phyloP scores from a whole-genome alignment of 1,140 invertebrate genomes.

The Aphelinus certus region DNA sequence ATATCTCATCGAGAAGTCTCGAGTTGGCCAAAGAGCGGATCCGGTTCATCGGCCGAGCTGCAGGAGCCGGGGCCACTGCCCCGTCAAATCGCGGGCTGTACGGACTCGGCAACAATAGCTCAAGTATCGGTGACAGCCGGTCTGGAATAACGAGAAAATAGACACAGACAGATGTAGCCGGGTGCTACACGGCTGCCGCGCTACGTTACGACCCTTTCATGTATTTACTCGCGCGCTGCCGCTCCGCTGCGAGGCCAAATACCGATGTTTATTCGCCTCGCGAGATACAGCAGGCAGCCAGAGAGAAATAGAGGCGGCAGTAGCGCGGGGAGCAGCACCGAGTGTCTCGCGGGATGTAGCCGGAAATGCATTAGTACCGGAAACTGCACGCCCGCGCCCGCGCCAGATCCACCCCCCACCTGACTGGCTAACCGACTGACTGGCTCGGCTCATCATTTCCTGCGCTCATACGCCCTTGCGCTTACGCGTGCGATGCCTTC shows the following conservation, averaged over 20 bases:
- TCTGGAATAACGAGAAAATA: background rate
- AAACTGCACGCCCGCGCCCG: background rate
- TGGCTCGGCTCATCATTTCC: too few relatives aligned
- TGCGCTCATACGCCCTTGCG: too few relatives aligned
- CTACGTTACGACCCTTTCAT: background rate
- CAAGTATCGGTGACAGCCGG: too few relatives aligned
- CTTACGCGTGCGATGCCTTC: background rate
- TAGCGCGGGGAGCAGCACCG: too few relatives aligned
- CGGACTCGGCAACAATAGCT: too few relatives aligned
- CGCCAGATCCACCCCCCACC: too few relatives aligned
- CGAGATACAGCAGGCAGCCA: background rate
- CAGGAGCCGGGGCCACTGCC: too few relatives aligned
- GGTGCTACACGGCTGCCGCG: background rate
- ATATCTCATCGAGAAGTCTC: too few relatives aligned
- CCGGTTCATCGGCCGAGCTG: too few relatives aligned
- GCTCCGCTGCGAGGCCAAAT: background rate
- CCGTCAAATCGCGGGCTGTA: too few relatives aligned
- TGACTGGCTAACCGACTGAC: too few relatives aligned
- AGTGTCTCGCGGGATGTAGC: background rate
- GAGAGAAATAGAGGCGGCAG: background rate
- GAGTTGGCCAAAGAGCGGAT: too few relatives aligned
- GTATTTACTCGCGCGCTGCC: background rate
- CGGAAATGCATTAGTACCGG: slow-evolving; percentile 14
- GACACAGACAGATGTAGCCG: background rate
- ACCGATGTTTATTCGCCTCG: slow-evolving; percentile 13